Conservation (phyloP, 2,113 vertebrate species). For the Azemiops feae region DNA sequence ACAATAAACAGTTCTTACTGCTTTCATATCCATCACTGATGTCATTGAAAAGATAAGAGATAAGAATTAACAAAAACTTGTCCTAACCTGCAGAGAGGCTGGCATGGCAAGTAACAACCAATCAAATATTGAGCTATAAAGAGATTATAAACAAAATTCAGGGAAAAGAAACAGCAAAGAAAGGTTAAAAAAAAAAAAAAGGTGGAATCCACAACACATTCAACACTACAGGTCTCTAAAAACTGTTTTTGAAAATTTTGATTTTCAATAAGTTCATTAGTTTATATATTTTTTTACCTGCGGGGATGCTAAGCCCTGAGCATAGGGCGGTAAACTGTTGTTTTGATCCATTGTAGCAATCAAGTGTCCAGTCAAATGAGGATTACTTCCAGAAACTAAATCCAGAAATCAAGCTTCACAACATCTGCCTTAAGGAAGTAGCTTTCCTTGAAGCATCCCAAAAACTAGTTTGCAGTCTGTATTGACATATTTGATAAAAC, state of each 20-base stretch:
- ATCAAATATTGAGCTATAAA: not conserved
- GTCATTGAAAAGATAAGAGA: not conserved
- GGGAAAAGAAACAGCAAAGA: not conserved
- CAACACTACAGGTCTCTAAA: not conserved
- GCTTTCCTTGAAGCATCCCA: constrained; percentile 60
- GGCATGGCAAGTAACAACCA: not conserved
- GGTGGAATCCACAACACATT: not conserved
- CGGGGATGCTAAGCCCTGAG: constrained; percentile 92
- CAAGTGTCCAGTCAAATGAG: constrained; percentile 51
- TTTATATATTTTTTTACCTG: constrained; percentile 75
- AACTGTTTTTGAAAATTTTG: not conserved
- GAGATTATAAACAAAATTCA: not conserved
- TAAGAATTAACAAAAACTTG: not conserved
- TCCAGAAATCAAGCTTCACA: constrained; percentile 26
- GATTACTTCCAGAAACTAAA: constrained; percentile 22
- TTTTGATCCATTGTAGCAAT: constrained; percentile 90
- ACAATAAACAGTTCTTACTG: not conserved
- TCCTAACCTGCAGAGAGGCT: not conserved
- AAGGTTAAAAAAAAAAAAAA: not conserved
- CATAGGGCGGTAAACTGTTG: constrained; percentile 88
- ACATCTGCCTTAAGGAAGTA: constrained; percentile 22
- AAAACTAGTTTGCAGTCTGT: constrained; percentile 28
- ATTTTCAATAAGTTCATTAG: not conserved
- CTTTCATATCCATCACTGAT: not conserved
- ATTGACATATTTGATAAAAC: constrained; percentile 30